Evolutionary conservation across 2,797 vertebrate species (phyloP).

Genomic region (Microctenopoma stevenorrisi): DNA sequence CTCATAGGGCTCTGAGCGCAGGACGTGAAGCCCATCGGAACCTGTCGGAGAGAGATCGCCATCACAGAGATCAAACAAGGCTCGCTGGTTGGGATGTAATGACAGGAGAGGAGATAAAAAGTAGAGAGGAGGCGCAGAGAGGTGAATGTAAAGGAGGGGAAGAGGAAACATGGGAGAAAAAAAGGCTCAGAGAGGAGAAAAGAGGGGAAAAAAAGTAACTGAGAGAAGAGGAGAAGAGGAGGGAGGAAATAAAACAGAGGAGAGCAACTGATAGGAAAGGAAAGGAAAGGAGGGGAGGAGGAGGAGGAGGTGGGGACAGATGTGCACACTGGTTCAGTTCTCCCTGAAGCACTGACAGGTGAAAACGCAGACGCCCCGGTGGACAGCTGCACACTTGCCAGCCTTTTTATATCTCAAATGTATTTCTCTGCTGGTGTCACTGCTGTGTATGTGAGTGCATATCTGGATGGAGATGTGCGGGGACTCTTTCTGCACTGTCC

Average conservation of each 20-base stretch:
- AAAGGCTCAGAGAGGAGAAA: background rate
- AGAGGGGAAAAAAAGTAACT: background rate
- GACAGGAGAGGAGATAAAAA: background rate
- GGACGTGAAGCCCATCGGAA: conserved; percentile 48
- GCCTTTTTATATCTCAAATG: conserved; percentile 19
- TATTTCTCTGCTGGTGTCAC: background rate
- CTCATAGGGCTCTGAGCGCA: conserved; percentile 31
- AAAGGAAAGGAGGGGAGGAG: background rate
- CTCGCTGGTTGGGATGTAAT: conserved; percentile 43
- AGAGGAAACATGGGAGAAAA: background rate
- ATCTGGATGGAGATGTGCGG: background rate
- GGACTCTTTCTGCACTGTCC: conserved; percentile 42
- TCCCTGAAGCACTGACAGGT: conserved; percentile 43
- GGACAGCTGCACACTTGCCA: conserved; percentile 24
- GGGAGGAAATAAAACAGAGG: background rate
- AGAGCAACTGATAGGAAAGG: background rate
- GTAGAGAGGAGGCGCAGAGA: background rate
- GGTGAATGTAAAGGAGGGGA: background rate
- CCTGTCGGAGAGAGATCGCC: conserved; percentile 57
- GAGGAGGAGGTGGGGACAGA: conserved; percentile 17
- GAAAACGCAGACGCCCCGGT: conserved; percentile 27
- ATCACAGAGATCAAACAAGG: conserved; percentile 58
- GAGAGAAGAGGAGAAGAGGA: background rate
- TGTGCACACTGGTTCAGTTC: conserved; percentile 37
- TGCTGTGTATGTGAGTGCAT: conserved; percentile 8